Conservation (phyloP, 2,888 invertebrate species). For the Zygogramma bicolorata region DNA sequence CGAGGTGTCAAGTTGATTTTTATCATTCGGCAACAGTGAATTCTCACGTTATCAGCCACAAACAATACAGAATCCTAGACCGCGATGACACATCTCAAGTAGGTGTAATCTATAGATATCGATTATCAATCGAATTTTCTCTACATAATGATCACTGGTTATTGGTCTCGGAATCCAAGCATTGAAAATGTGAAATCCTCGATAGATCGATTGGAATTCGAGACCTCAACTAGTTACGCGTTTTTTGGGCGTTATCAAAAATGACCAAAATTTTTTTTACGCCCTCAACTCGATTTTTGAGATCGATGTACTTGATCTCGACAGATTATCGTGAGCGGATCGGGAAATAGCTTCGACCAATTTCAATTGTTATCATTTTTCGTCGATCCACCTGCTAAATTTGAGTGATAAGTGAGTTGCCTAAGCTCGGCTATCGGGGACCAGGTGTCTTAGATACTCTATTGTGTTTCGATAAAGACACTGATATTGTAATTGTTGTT, state of each 20-base stretch:
- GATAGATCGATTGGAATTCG: conserved; percentile 61
- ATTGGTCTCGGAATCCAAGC: conserved; percentile 64
- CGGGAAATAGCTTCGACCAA: not conserved
- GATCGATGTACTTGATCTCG: conserved; percentile 33
- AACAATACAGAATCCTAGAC: not conserved
- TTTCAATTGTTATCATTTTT: conserved; percentile 6
- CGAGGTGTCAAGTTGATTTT: too few relatives aligned
- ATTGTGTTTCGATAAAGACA: too few relatives aligned
- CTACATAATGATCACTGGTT: conserved; percentile 51
- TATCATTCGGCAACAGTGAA: too few relatives aligned
- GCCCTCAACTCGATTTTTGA: conserved; percentile 23
- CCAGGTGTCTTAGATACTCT: not conserved
- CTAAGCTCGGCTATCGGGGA: not conserved
- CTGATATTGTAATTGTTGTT: too few relatives aligned
- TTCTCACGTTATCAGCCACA: not conserved
- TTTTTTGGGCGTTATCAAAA: conserved; percentile 63
- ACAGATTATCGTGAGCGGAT: not conserved
- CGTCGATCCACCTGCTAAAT: not conserved
- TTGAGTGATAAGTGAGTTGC: conserved; percentile 2
- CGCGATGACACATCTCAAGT: not conserved
- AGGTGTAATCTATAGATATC: conserved; percentile 8
- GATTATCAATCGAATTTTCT: conserved; percentile 35
- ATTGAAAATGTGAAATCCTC: conserved; percentile 47
- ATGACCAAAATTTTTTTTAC: conserved; percentile 43
- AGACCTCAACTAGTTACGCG: conserved; percentile 63